Conservation (phyloP, 1,140 invertebrate genomes). For the Tribolium castaneum region DNA sequence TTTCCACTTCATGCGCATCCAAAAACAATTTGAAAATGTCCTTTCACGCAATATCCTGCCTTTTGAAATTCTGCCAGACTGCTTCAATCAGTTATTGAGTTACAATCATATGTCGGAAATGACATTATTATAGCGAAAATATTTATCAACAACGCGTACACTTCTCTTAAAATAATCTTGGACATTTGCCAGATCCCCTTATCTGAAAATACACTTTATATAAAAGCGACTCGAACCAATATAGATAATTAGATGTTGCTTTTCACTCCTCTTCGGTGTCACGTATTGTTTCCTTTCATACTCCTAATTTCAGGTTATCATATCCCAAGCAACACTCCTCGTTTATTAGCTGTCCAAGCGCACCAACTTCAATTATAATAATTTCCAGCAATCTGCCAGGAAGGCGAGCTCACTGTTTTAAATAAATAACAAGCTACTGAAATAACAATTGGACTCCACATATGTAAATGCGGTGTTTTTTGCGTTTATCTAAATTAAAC, state of each 20-base stretch:
- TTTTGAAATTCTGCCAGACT: neutral
- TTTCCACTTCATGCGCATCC: neutral
- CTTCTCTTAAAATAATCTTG: neutral
- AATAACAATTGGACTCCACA: neutral
- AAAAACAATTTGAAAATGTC: neutral
- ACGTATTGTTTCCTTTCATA: neutral
- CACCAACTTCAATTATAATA: neutral
- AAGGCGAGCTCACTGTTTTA: neutral
- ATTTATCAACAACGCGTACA: neutral
- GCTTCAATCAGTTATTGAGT: slow-evolving; percentile 12
- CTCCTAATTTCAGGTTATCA: neutral
- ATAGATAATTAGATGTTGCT: neutral
- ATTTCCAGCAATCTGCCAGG: neutral
- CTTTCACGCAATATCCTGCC: too few relatives aligned
- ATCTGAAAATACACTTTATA: neutral
- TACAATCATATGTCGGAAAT: slow-evolving; percentile 3
- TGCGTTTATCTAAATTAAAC: neutral
- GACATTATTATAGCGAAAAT: neutral
- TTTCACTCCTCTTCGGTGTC: neutral
- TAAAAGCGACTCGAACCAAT: neutral
- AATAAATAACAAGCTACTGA: neutral
- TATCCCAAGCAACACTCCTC: neutral
- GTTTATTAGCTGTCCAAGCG: neutral
- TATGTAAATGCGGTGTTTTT: neutral
- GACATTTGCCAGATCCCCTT: neutral